Evolutionary conservation across 1,140 invertebrate species (phyloP).

Genomic region (Euura lappo): DNA sequence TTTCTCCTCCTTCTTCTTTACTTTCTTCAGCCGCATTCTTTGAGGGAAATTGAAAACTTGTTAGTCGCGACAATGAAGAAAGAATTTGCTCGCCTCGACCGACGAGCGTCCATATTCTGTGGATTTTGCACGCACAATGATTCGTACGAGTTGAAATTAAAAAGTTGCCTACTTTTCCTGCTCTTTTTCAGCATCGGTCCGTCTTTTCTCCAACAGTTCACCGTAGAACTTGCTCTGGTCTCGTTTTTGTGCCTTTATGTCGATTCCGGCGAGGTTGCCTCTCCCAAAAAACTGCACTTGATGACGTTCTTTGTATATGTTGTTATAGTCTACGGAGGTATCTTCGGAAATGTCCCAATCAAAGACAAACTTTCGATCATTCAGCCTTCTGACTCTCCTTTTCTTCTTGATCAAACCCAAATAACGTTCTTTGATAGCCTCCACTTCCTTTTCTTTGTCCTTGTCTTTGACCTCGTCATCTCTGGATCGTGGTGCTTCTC

Average conservation of each 20-base stretch:
- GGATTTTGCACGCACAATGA: not conserved
- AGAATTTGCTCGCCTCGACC: not conserved
- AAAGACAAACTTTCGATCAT: constrained; percentile 99
- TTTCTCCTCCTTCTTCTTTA: constrained; percentile 96
- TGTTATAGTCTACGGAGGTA: constrained; percentile 97
- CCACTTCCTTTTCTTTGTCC: constrained; percentile 89
- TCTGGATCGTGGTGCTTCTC: constrained; percentile 49
- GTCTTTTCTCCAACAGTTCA: constrained; percentile 90
- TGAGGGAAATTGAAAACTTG: constrained; percentile 32
- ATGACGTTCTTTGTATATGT: constrained; percentile 95
- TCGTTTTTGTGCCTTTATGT: constrained; percentile 96
- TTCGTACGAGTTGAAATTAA: not conserved
- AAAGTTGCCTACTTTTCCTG: constrained; percentile 81
- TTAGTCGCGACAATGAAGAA: constrained; percentile 14
- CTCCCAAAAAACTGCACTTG: constrained; percentile 97
- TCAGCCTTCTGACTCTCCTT: constrained; percentile 86
- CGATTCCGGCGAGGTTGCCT: constrained; percentile 97
- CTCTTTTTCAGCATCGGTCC: constrained; percentile 97
- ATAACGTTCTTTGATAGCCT: constrained; percentile 94
- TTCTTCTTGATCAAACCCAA: constrained; percentile 96
- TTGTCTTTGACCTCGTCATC: constrained; percentile 74
- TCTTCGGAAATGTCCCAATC: constrained; percentile 99
- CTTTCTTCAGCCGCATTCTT: constrained; percentile 87
- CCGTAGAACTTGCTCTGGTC: constrained; percentile 99
- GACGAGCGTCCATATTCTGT: not conserved